Base-by-base conservation (phyloP, 2,797 vertebrate species). In the Kryptopterus vitreolus region DNA sequence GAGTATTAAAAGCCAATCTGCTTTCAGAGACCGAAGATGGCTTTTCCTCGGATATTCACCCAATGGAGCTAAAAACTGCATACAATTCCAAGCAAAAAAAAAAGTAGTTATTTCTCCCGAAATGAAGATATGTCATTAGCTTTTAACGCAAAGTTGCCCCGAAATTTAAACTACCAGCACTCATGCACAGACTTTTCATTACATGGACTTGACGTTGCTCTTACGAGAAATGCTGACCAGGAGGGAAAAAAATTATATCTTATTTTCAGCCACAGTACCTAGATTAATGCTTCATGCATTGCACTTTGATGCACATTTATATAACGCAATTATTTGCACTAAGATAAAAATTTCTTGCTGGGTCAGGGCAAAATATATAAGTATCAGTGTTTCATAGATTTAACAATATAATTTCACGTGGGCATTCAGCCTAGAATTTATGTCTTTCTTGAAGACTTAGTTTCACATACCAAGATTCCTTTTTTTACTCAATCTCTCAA, bases 1-100 rank as follows among this genome's bases (percentile, higher is more conserved):
- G 31, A 74, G 71, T 55, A 75, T 65, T 75, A 81, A 76, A 76
- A 61, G 8, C 50, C 24, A 48, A 35, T 57, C 24, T 66, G 26
- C 63, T 76, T 63, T 48, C 52, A 68, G 48, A 65, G n/a, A 46
- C 48, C 38, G 13, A 62, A 80, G 16, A 24, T 33, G 18, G n/a
- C 33, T 79, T 71, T 52, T n/a, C 26, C 46, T 77, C 53, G 0
- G 63, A 78, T 69, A 29, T 59, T 58, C 65, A 78, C 22, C 50
- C 76, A 18, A 35, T 16, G 9, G 52, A 59, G 38, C 10, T 59
- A 1, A 63, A 59, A 20, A 43, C 15, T 22, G 33, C 50, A 38
- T 73, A 59, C 12, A 73, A 43, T 62, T 53, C 38, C n/a, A 55
- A 3, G 7, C n/a, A 73, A 4, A 26, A 50, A 73, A 4, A 26